Evolutionary conservation across 1,140 invertebrate genomes (phyloP), one percentile per base, ranked within the genome.

Genomic region (Leguminivora glycinivorella): DNA sequence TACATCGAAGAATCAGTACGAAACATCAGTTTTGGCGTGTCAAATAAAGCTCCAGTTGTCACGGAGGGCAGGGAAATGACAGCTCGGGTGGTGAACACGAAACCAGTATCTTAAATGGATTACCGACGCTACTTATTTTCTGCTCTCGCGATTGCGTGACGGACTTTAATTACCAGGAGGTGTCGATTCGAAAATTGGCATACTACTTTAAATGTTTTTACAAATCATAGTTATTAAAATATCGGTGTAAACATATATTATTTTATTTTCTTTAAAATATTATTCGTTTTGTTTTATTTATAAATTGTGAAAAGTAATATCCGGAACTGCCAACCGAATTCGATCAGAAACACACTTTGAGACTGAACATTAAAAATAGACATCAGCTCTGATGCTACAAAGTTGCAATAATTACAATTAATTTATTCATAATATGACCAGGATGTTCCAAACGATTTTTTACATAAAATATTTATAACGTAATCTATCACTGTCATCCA

Each of bases 181-280:
- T 91, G 88, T 88, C 82, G 83, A 89, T 85, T 83, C 83, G 84
- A 86, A 88, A 89, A 90, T 84, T 78, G 73, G 73, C 78, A 70
- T 79, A 79, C 79, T 78, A 80, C 72, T 80, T 80, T 78, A 80
- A 80, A 83, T 31, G 58, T 63, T 83, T 85, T 86, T 74, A 79
- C 80, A 85, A 84, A 88, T 87, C 75, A 88, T 85, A 82, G 78
- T 84, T 75, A 87, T 89, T 69, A 63, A 63, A 63, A 14, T 31
- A 29, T 71, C 69, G 68, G 76, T 70, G 58, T 68, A 60, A 58
- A 14, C 72, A 38, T 68, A 56, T 60, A 68, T 67, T 31, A 52
- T 70, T 14, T 56, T 43, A 14, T 40, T 38, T 56, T 56, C 71
- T 58, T 22, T 10, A 52, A 52, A 52, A 52, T 17, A 47, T 19